Evolutionary conservation across 2,797 vertebrate genomes (phyloP).

Genomic region (Etheostoma nigrum): DNA sequence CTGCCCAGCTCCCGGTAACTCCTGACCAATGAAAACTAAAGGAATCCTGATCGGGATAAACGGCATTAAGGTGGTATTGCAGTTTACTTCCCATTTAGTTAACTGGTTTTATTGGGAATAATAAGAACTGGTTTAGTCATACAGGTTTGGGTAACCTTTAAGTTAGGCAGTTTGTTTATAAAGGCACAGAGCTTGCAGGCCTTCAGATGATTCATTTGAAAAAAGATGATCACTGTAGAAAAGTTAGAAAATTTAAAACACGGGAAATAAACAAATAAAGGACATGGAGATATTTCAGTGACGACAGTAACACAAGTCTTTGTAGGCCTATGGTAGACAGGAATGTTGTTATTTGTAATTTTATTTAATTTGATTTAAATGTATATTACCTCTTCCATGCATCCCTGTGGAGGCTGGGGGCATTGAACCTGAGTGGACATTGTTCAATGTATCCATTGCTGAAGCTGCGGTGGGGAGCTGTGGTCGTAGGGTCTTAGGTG

Average conservation of each 20-base stretch:
- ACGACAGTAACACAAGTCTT: neutral
- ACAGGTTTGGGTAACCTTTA: neutral
- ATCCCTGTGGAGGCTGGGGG: too few species aligned
- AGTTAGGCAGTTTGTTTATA: neutral
- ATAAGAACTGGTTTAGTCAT: neutral
- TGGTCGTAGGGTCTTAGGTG: too few species aligned
- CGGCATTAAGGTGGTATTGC: too few species aligned
- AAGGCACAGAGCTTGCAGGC: constrained; percentile 9
- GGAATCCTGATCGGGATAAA: too few species aligned
- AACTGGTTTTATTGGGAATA: neutral
- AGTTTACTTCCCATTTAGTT: neutral
- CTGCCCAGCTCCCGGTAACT: too few species aligned
- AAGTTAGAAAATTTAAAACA: neutral
- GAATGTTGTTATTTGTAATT: neutral
- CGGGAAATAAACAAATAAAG: neutral
- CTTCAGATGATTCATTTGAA: constrained; percentile 9
- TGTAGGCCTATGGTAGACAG: neutral
- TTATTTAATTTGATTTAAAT: neutral
- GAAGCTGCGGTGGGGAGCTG: too few species aligned
- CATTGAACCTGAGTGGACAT: too few species aligned
- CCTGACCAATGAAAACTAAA: too few species aligned
- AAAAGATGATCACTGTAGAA: neutral
- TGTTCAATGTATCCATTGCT: too few species aligned
- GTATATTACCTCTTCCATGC: neutral
- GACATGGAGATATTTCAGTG: neutral